phyloP scores from a whole-genome alignment of 2,797 vertebrate species.

The Nyctibius grandis region DNA sequence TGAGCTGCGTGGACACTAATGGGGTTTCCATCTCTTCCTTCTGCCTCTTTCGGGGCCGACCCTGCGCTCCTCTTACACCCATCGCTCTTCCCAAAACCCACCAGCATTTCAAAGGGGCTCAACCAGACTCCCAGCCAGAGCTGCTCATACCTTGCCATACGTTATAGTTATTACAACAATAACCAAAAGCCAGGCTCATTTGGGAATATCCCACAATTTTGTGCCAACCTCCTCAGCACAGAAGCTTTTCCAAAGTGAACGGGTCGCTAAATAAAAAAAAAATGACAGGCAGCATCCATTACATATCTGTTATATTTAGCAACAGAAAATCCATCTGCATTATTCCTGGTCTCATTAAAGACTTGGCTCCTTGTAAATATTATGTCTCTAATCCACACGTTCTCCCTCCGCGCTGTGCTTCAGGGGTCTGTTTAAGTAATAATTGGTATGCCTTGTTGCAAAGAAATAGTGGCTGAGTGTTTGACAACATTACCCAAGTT shows the following conservation, averaged over 20 bases:
- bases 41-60: fast-evolving
- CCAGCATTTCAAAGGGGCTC: not conserved
- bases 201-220: not conserved
- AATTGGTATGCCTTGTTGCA: not conserved
- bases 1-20: not conserved
- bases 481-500: conserved; percentile 4
- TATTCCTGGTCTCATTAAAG: conserved; percentile 46
- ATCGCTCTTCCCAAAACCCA: not conserved
- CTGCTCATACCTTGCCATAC: not conserved
- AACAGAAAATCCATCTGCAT: conserved; percentile 35
- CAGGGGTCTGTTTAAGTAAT: conserved; percentile 50
- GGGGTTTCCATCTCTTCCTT: not conserved
- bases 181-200: not conserved
- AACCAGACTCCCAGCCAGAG: not conserved
- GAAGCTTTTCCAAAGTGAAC: not conserved
- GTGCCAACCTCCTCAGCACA: not conserved
- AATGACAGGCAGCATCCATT: not conserved
- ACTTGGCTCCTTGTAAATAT: conserved; percentile 56
- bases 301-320: conserved; percentile 7
- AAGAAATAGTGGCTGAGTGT: conserved; percentile 18
- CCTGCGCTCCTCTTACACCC: not conserved
- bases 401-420: not conserved
- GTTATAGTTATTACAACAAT: fast-evolving
- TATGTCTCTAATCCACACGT: conserved; percentile 18
- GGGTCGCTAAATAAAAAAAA: not conserved